These are phyloP conservation scores for Botia kubotai DNA, from an alignment of 2,797 vertebrate species.

Conservation along the genomic window DNA sequence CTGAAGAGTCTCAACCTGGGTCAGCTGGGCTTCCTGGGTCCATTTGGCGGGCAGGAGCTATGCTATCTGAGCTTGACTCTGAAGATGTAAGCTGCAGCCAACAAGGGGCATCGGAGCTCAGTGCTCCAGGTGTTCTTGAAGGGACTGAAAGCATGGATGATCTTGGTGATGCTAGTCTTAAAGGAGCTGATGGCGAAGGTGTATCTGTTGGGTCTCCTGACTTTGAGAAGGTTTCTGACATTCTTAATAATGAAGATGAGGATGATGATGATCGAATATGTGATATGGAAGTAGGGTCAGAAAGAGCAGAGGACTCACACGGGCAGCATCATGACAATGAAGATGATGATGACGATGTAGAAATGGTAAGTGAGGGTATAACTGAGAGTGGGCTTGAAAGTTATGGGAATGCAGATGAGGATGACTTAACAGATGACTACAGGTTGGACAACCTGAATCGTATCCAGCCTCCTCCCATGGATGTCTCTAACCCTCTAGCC, in stretches of 20 bases:
- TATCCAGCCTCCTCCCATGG: conserved; percentile 66
- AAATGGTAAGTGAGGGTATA: conserved; percentile 80
- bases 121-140: conserved; percentile 80
- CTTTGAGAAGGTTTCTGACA: conserved; percentile 79
- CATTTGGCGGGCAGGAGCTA: conserved; percentile 70
- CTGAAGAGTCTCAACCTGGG: conserved; percentile 79
- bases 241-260: conserved; percentile 71
- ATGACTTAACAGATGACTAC: conserved; percentile 79
- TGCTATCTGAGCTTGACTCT: conserved; percentile 79
- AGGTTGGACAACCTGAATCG: conserved; percentile 81
- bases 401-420: conserved; percentile 78
- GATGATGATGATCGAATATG: conserved; percentile 71
- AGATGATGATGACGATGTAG: conserved; percentile 77
- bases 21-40: conserved; percentile 73
- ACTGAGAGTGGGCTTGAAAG: conserved; percentile 79
- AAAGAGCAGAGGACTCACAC: conserved; percentile 71
- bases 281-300: conserved; percentile 82
- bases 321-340: conserved; percentile 72
- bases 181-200: conserved; percentile 75
- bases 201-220: conserved; percentile 80
- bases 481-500: conserved; percentile 66
- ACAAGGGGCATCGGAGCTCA: conserved; percentile 80
- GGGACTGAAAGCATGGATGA: conserved; percentile 83
- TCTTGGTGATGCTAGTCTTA: conserved; percentile 80
- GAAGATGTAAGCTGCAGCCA: conserved; percentile 83